Base-by-base conservation (phyloP, 2,888 invertebrate species). In the Deilephila elpenor region DNA sequence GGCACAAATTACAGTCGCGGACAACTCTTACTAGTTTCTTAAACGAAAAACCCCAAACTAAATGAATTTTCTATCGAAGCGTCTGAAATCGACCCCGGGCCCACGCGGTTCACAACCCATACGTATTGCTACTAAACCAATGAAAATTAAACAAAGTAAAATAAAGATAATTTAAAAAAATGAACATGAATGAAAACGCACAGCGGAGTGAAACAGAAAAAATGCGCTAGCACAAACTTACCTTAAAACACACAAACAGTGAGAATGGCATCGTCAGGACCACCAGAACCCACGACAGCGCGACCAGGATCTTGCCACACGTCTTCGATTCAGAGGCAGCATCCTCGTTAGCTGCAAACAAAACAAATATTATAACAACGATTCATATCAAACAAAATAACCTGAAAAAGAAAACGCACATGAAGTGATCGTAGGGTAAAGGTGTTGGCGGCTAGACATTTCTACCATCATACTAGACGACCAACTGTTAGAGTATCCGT, bases 171-270 rank as follows among this genome's bases (percentile, higher is more conserved):
- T 20, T 5, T 53, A 71, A 34, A 73, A 37, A 51, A 62, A 32
- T 32, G n/a, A 51, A 59, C 20, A 3, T 62, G 8, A 51, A n/a
- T 29, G n/a, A 70, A 64, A 61, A 20, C 5, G 32, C 67, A 56
- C n/a, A 60, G 60, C 44, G 25, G 59, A 34, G 1, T 17, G 20
- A 29, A 19, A 64, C 1, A 53, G 8, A 53, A 19, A 32, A 32
- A 32, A 32, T 5, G 29, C 17, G 17, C 44, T 25, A 56, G 20
- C 44, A 29, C 11, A 70, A 51, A 59, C 95, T 95, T 95, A 98
- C 98, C 97, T 99, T 99, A 88, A 99, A 98, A 89, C 98, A 98
- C 74, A 99, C 96, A 89, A 98, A 97, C 6, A 99, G 95, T 0
- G 98, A 98, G 84, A 99, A 98, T 0, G 99, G 99, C 96, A 99